phyloP scores from a whole-genome alignment of 2,797 vertebrate genomes.

The Pristis pectinata region DNA sequence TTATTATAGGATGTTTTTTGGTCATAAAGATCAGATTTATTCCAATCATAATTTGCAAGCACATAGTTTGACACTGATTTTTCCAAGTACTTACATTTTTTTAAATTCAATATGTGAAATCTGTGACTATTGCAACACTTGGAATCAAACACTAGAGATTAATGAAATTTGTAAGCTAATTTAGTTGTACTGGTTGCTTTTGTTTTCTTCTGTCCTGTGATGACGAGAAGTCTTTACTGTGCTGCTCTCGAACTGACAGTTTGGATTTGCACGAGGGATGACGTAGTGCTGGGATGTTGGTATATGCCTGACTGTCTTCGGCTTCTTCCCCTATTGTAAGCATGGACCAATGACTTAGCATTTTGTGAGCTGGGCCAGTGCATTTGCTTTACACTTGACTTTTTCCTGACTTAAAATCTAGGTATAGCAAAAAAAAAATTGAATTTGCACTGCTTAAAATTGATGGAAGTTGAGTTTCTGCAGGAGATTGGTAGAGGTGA shows the following conservation, averaged over 20 bases:
- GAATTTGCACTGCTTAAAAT: neutral
- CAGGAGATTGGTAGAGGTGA: neutral
- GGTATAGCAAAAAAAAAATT: neutral
- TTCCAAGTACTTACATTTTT: neutral
- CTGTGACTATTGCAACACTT: too few relatives aligned
- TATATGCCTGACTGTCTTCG: neutral
- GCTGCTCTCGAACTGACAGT: neutral
- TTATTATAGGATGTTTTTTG: neutral
- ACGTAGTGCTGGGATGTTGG: neutral
- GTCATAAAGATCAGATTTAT: neutral
- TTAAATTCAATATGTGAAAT: conserved; percentile 20
- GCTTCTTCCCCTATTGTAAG: neutral
- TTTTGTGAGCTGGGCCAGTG: neutral
- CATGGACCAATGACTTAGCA: neutral
- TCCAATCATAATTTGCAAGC: neutral
- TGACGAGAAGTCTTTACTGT: too few relatives aligned
- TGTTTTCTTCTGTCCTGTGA: neutral
- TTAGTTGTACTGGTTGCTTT: neutral
- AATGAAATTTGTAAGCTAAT: neutral
- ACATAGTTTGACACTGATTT: neutral
- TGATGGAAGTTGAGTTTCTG: neutral
- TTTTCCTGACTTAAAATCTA: neutral
- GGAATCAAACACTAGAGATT: neutral
- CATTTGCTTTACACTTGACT: neutral
- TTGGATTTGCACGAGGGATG: neutral